phyloP scores from a whole-genome alignment of 2,888 invertebrate genomes.

The Dasysyrphus albostriatus region DNA sequence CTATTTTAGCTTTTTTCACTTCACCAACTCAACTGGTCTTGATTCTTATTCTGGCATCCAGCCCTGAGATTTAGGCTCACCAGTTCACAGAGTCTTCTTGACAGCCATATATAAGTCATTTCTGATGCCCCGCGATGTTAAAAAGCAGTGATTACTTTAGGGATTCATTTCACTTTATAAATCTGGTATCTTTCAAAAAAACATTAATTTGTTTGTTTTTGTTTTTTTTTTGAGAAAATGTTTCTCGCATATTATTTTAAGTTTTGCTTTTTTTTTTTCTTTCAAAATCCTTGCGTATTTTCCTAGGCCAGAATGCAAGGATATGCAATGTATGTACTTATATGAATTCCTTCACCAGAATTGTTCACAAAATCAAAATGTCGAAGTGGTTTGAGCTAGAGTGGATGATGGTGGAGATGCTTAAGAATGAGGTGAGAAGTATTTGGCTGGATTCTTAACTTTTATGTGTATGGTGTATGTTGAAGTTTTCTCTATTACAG shows the following conservation, averaged over 20 bases:
- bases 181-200: not conserved
- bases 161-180: constrained; percentile 37
- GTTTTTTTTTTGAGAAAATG: not conserved
- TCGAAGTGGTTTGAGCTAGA: constrained; percentile 19
- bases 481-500: constrained; percentile 21
- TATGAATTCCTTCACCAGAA: not conserved
- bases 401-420: not conserved
- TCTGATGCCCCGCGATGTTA: not conserved
- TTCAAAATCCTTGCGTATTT: constrained; percentile 26
- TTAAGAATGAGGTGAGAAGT: constrained; percentile 58
- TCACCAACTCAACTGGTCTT: not conserved
- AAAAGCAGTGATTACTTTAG: constrained; percentile 39
- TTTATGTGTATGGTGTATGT: constrained; percentile 12
- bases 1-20: too few relatives aligned
- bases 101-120: constrained; percentile 25
- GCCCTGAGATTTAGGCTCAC: constrained; percentile 8
- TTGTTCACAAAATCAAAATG: constrained; percentile 18
- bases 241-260: not conserved
- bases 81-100: not conserved
- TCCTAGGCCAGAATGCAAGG: not conserved
- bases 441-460: constrained; percentile 66
- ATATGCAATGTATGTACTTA: constrained; percentile 7
- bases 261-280: constrained; percentile 33
- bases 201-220: too few relatives aligned
- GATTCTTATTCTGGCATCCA: not conserved